These are phyloP conservation scores for Amitus sp. DNA, from an alignment of 2,888 invertebrate genomes.

Conservation along the genomic window DNA sequence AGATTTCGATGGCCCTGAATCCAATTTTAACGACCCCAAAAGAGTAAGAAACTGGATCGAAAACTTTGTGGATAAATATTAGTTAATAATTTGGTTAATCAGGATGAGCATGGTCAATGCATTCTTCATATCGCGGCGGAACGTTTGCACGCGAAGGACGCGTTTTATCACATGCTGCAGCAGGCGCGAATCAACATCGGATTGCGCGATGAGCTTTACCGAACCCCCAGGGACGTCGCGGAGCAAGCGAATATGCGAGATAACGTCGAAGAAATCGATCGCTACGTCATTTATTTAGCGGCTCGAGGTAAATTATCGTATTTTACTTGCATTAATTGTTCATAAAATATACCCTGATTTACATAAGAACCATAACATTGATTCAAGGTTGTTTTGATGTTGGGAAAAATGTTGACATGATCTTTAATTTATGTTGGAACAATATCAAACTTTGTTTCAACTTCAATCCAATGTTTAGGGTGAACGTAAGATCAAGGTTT, in stretches of 20 bases:
- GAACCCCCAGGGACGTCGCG: conserved; percentile 88
- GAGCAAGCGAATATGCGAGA: conserved; percentile 80
- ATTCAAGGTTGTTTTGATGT: too few relatives aligned
- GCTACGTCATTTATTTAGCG: conserved; percentile 80
- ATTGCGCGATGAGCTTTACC: conserved; percentile 85
- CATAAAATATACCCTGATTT: conserved; percentile 1
- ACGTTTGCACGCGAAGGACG: conserved; percentile 82
- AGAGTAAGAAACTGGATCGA: too few relatives aligned
- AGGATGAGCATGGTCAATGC: conserved; percentile 92
- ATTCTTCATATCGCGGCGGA: conserved; percentile 90
- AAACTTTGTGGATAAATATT: neutral
- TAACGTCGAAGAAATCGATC: conserved; percentile 85
- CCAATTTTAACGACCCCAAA: conserved; percentile 51
- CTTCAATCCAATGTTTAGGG: too few relatives aligned
- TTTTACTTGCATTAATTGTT: too few relatives aligned
- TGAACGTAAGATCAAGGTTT: too few relatives aligned
- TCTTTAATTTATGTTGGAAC: too few relatives aligned
- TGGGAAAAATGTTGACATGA: too few relatives aligned
- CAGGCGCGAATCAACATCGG: conserved; percentile 84
- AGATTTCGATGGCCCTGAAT: conserved; percentile 54
- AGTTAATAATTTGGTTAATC: conserved; percentile 38
- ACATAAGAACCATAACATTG: neutral
- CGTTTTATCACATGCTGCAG: conserved; percentile 81
- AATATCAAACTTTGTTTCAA: too few relatives aligned
- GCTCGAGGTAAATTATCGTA: conserved; percentile 83